phyloP scores from a whole-genome alignment of 2,113 vertebrate genomes.

The Irena cyanogastra region DNA sequence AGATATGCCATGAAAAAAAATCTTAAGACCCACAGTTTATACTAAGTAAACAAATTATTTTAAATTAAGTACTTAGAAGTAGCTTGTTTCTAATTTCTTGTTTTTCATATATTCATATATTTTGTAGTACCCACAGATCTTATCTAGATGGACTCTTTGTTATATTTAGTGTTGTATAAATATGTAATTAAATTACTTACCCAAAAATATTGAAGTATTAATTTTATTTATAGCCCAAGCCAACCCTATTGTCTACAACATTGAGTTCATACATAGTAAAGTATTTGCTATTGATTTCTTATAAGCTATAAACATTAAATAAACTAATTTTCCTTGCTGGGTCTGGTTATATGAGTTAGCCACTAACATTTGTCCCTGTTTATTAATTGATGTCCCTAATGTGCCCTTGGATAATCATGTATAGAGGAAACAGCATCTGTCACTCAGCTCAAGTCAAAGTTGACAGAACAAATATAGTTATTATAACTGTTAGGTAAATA shows the following conservation, averaged over 20 bases:
- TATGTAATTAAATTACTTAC: neutral
- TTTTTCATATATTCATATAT: neutral
- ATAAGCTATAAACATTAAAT: neutral
- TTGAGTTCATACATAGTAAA: neutral
- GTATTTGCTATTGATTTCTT: neutral
- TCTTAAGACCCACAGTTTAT: neutral
- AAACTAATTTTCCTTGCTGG: neutral
- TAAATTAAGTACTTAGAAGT: neutral
- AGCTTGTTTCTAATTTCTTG: neutral
- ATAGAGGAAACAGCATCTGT: neutral
- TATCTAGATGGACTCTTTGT: neutral
- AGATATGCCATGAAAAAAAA: neutral
- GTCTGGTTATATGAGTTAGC: neutral
- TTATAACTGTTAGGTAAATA: neutral
- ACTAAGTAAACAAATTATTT: neutral
- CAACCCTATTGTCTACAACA: neutral
- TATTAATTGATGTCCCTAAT: neutral
- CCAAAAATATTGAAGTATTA: neutral
- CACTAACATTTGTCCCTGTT: neutral
- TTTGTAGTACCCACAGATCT: neutral
- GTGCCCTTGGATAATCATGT: neutral
- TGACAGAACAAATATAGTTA: neutral
- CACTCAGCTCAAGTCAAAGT: neutral
- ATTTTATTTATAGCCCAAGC: neutral
- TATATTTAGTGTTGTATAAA: neutral